A percentile compares a stretch with the other conserved stretches of the same genome.
These are phyloP conservation scores for Eumeta japonica DNA, from an alignment of 1,140 invertebrate species.

Conservation along the genomic window DNA sequence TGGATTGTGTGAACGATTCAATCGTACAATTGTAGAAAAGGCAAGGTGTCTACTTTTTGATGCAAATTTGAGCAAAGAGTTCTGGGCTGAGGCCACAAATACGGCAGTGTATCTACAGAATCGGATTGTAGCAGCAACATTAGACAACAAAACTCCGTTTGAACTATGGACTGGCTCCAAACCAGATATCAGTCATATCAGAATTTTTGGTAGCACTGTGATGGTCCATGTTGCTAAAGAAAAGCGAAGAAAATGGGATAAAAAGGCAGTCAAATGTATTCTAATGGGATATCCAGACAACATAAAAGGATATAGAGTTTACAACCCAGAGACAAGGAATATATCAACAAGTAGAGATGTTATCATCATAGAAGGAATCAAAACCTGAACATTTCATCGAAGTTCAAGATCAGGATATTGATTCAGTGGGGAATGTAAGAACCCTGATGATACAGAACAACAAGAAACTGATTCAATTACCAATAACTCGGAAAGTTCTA, in stretches of 20 bases:
- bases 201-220: neutral
- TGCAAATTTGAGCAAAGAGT: neutral
- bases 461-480: neutral
- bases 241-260: neutral
- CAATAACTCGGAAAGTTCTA: neutral
- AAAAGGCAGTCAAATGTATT: neutral
- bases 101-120: no score
- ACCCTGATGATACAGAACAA: slow-evolving; percentile 1
- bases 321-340: neutral
- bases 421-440: neutral
- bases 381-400: neutral
- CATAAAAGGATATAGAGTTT: no score
- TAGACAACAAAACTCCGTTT: slow-evolving; percentile 10
- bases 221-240: no score
- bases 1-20: no score
- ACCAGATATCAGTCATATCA: neutral
- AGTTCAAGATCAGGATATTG: neutral
- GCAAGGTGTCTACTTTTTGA: no score
- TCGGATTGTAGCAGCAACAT: neutral
- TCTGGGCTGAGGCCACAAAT: no score
- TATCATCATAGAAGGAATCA: no score
- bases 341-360: neutral
- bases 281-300: no score
- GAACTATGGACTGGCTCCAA: neutral
- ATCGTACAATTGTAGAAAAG: no score